Percentiles rank a stretch among this genome's conserved stretches.
Conservation (phyloP, 2,113 vertebrate species). For the Callipepla squamata region DNA sequence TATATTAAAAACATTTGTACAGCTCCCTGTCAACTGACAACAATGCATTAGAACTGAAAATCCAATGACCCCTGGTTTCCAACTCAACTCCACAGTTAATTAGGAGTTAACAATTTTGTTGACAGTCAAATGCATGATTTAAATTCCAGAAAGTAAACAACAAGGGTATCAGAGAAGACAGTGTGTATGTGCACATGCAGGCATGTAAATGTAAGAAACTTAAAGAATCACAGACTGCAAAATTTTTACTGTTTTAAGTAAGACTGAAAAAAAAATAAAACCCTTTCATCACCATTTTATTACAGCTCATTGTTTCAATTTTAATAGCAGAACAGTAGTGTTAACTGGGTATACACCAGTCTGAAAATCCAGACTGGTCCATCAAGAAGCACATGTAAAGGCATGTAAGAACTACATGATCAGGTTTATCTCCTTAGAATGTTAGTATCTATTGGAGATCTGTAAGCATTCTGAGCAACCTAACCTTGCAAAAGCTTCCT, state of each 20-base stretch:
- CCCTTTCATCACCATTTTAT: not conserved
- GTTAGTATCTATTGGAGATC: not conserved
- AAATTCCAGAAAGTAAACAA: not conserved
- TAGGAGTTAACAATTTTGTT: not conserved
- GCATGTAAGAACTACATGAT: accelerated
- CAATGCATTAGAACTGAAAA: not conserved
- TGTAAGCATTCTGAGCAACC: not conserved
- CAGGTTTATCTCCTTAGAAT: not conserved
- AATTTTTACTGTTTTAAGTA: not conserved
- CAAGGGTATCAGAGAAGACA: too few species aligned
- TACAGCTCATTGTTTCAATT: not conserved
- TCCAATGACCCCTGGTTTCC: not conserved
- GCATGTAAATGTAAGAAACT: too few species aligned
- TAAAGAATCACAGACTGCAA: too few species aligned
- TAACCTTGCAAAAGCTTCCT: not conserved
- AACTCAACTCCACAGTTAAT: not conserved
- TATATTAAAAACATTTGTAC: not conserved
- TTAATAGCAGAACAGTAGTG: not conserved
- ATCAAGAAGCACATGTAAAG: not conserved
- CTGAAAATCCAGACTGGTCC: not conserved
- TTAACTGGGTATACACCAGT: not conserved
- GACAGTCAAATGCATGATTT: not conserved
- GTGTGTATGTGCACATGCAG: too few species aligned
- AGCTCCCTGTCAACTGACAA: not conserved
- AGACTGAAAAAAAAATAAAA: not conserved